A percentile compares a stretch with the other conserved stretches of the same genome.
These are phyloP conservation scores for Phylloscopus trochiloides DNA, from an alignment of 2,113 vertebrate species.

Conservation along the genomic window DNA sequence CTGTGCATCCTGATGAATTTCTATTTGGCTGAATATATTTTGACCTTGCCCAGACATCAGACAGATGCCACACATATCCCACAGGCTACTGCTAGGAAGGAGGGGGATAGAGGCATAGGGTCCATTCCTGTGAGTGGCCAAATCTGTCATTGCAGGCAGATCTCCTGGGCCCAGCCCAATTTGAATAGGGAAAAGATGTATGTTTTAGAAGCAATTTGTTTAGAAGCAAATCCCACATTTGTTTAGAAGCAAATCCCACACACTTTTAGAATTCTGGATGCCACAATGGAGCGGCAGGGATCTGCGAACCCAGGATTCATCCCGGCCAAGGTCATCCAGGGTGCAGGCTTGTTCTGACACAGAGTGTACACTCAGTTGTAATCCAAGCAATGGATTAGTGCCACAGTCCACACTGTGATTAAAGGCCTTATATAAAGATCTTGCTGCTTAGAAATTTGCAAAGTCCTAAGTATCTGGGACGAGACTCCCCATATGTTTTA, in stretches of 20 bases:
- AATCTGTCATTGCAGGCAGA: rapidly evolving
- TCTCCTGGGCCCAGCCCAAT: neutral
- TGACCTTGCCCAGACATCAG: neutral
- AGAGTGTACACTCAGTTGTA: neutral
- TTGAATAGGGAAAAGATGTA: neutral
- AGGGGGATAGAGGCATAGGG: neutral
- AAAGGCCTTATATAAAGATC: neutral
- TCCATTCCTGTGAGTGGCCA: neutral
- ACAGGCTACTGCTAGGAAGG: neutral
- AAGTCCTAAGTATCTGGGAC: neutral
- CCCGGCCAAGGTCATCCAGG: neutral
- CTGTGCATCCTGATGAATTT: neutral
- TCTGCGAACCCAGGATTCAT: neutral
- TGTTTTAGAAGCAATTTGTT: neutral
- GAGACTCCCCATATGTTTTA: neutral
- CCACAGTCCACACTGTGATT: neutral
- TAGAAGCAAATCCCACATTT: neutral
- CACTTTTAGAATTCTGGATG: neutral
- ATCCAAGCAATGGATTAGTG: neutral
- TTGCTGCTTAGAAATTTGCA: neutral
- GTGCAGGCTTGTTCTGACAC: neutral
- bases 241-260: neutral
- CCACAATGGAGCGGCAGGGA: neutral
- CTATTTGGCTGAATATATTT: neutral
- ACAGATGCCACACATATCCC: neutral